Evolutionary conservation across 1,140 invertebrate genomes (phyloP).

Genomic region (Brachionus rubens): DNA sequence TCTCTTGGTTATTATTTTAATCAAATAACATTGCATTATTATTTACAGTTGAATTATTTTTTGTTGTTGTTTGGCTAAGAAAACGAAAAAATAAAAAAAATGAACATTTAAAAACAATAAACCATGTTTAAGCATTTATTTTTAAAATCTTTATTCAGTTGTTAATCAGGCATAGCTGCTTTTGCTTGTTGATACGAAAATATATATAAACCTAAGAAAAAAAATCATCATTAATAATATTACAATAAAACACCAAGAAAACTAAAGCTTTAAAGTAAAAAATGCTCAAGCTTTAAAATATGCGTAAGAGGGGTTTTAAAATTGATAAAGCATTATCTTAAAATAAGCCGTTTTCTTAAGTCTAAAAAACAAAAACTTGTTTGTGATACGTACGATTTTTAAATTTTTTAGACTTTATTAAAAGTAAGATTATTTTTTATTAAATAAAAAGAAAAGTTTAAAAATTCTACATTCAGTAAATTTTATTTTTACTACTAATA

Average conservation of each 20-base stretch:
- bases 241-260: not conserved
- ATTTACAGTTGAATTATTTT: conserved; percentile 15
- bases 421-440: not conserved
- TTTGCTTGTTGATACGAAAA: conserved; percentile 35
- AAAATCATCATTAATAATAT: not conserved
- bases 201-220: conserved; percentile 28
- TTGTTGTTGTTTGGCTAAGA: too few relatives aligned
- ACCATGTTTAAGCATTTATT: too few relatives aligned
- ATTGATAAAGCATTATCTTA: too few relatives aligned
- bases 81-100: too few relatives aligned
- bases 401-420: conserved; percentile 8
- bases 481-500: conserved; percentile 18
- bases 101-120: too few relatives aligned
- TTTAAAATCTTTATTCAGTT: too few relatives aligned
- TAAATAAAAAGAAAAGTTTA: not conserved
- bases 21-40: not conserved
- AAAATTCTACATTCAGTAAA: too few relatives aligned
- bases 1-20: too few relatives aligned
- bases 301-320: too few relatives aligned
- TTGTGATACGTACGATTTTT: not conserved
- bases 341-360: too few relatives aligned
- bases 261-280: too few relatives aligned
- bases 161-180: conserved; percentile 28
- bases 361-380: not conserved
- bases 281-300: too few relatives aligned